Conservation (phyloP, 2,113 vertebrate genomes). For the Gallinago paraguaiae region DNA sequence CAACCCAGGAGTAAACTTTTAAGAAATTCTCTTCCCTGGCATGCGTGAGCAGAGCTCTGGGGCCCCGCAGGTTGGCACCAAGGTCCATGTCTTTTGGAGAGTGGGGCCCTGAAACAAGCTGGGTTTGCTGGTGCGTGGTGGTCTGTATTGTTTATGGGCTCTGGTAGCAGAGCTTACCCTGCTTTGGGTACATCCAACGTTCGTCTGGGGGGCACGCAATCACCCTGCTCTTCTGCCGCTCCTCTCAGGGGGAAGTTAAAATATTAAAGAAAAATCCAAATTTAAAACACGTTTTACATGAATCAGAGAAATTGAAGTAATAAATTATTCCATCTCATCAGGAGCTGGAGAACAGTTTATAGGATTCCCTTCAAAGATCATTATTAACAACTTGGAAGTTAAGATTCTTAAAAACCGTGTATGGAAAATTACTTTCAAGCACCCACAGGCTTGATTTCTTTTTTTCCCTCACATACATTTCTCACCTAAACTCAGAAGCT, state of each 20-base stretch:
- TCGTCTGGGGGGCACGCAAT: neutral
- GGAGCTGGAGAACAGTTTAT: neutral
- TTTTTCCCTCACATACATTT: neutral
- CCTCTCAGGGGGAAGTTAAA: neutral
- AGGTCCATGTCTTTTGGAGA: neutral
- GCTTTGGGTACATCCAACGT: neutral
- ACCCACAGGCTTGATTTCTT: fast-evolving
- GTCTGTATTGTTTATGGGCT: neutral
- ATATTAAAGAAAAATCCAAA: slow-evolving; percentile 43
- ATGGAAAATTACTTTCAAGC: neutral
- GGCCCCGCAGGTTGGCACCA: neutral
- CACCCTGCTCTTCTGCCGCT: neutral
- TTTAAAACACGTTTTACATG: slow-evolving; percentile 35
- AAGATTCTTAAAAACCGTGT: neutral
- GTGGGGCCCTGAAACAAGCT: neutral
- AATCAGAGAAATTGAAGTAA: slow-evolving; percentile 31
- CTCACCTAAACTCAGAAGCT: neutral
- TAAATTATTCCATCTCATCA: slow-evolving; percentile 47
- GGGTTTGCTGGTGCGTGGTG: neutral
- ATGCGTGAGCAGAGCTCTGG: neutral
- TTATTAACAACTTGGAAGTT: neutral
- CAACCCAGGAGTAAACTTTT: neutral
- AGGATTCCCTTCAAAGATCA: neutral
- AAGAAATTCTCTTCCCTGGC: neutral
- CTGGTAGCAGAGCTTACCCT: neutral